Percentiles rank a stretch among this genome's conserved stretches.
Conservation (phyloP, 2,888 invertebrate genomes). For the Bruchidius siliquastri region DNA sequence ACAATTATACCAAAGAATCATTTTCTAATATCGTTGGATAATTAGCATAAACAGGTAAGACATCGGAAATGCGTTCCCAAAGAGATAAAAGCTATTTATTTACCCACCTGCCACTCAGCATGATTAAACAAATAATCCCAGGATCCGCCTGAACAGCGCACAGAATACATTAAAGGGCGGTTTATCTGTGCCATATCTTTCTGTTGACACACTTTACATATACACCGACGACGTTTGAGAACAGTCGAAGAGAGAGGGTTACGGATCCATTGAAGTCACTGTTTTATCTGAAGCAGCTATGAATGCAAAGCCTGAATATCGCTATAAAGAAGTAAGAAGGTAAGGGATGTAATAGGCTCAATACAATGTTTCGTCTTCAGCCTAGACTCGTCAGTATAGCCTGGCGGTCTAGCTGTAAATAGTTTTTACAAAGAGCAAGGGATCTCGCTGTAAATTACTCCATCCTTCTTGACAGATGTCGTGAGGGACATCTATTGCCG, state of each 20-base stretch:
- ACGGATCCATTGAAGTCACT: not conserved
- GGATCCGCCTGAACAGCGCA: constrained; percentile 5
- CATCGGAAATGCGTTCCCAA: constrained; percentile 9
- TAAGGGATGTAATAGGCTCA: too few species aligned
- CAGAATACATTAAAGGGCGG: not conserved
- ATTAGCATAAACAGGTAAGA: constrained; percentile 8
- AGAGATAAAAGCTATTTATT: constrained; percentile 13
- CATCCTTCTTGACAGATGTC: too few species aligned
- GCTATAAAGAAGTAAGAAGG: too few species aligned
- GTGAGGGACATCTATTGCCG: too few species aligned
- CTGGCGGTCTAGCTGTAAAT: too few species aligned
- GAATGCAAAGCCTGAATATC: too few species aligned
- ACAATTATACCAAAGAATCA: not conserved
- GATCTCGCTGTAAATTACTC: too few species aligned
- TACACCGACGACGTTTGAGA: not conserved
- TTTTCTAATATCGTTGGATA: not conserved
- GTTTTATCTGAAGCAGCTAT: too few species aligned
- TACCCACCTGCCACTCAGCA: constrained; percentile 12
- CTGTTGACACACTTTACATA: not conserved
- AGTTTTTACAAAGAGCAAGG: too few species aligned
- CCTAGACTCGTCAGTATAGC: too few species aligned
- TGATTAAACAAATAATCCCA: constrained; percentile 11
- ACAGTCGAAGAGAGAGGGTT: not conserved
- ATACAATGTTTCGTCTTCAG: too few species aligned
- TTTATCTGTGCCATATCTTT: not conserved